Percentiles rank a stretch among this genome's conserved stretches.
Conservation (phyloP, 2,113 vertebrate species). For the Aramus guarauna region DNA sequence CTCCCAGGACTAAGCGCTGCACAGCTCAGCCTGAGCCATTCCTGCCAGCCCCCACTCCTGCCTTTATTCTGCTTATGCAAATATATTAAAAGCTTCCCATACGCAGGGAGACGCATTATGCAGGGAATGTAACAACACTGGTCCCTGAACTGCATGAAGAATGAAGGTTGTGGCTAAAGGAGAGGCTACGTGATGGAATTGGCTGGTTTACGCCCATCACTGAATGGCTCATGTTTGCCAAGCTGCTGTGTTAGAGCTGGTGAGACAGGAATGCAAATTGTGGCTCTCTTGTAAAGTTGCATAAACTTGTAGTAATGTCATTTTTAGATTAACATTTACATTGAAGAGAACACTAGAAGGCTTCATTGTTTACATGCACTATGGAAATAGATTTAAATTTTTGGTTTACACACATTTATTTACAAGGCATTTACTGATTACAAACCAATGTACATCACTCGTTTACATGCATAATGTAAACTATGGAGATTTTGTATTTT, state of each 20-base stretch:
- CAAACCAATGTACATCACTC: neutral
- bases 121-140: neutral
- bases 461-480: conserved; percentile 21
- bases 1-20: neutral
- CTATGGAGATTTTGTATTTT: neutral
- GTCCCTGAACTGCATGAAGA: conserved; percentile 19
- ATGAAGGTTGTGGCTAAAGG: neutral
- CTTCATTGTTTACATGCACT: conserved; percentile 43
- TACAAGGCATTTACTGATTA: conserved; percentile 31
- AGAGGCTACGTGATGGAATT: neutral
- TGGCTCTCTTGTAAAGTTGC: conserved; percentile 18
- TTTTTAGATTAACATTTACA: conserved; percentile 37
- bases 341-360: neutral
- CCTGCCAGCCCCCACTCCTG: neutral
- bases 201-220: neutral
- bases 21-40: neutral
- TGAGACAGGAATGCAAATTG: conserved; percentile 54
- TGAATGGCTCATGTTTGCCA: conserved; percentile 7
- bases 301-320: conserved; percentile 34
- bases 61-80: neutral
- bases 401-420: conserved; percentile 43
- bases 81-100: neutral
- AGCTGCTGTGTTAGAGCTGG: neutral
- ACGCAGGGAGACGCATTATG: neutral
- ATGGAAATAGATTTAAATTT: conserved; percentile 55